These are phyloP conservation scores for Typhlichthys subterraneus DNA, from an alignment of 2,797 vertebrate species.

Conservation along the genomic window DNA sequence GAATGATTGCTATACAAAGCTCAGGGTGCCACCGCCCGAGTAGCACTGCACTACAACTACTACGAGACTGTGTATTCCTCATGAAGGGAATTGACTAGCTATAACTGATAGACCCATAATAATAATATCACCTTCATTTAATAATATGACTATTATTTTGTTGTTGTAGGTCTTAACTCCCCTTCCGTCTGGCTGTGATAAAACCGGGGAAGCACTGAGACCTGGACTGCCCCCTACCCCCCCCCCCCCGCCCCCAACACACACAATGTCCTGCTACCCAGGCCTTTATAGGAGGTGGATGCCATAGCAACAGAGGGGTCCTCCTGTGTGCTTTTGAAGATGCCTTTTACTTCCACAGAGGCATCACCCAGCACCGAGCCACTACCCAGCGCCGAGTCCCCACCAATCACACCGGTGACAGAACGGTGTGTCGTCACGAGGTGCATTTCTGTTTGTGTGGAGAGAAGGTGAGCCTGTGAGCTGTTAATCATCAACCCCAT, in stretches of 20 bases:
- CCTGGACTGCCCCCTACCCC: background rate
- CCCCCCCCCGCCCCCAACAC: conserved; percentile 4
- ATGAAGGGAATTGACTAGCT: too few relatives aligned
- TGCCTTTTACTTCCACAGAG: conserved; percentile 33
- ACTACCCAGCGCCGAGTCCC: conserved; percentile 17
- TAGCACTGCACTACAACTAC: too few relatives aligned
- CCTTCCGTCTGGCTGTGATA: conserved; percentile 4
- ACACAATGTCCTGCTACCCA: conserved; percentile 13
- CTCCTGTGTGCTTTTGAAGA: conserved; percentile 40
- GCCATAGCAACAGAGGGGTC: conserved; percentile 60
- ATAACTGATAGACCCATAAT: background rate
- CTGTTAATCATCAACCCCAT: conserved; percentile 57
- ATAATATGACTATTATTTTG: conserved; percentile 8
- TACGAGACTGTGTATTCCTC: too few relatives aligned
- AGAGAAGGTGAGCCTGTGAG: conserved; percentile 22
- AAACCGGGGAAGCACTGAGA: too few relatives aligned
- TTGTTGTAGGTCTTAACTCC: background rate
- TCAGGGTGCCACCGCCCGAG: background rate
- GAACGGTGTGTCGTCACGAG: conserved; percentile 21
- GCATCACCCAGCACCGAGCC: conserved; percentile 33
- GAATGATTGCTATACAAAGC: too few relatives aligned
- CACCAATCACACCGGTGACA: conserved; percentile 18
- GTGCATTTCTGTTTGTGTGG: conserved; percentile 7
- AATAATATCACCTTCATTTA: background rate
- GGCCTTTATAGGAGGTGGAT: conserved; percentile 35